A percentile compares a stretch with the other conserved stretches of the same genome.
These are phyloP conservation scores for Boloria euphrosyne DNA, from an alignment of 2,888 invertebrate genomes.

Conservation along the genomic window DNA sequence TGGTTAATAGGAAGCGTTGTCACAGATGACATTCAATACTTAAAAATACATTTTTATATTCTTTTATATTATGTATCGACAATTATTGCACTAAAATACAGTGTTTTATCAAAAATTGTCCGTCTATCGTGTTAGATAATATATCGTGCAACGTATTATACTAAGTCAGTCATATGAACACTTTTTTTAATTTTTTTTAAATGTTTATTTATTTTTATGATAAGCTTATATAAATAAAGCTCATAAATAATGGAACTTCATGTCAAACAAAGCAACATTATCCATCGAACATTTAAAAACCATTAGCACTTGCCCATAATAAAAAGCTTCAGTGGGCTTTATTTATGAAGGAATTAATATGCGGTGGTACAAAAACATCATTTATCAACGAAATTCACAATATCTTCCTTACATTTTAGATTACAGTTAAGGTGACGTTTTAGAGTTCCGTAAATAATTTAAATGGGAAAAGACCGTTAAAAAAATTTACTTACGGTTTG, in stretches of 20 bases:
- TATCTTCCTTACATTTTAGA: conserved; percentile 18
- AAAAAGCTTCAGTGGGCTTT: conserved; percentile 22
- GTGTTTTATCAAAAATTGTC: no score
- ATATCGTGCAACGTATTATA: no score
- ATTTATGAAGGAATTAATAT: conserved; percentile 31
- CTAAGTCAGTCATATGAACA: no score
- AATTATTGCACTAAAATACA: no score
- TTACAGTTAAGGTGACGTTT: conserved; percentile 15
- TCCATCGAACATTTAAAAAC: conserved; percentile 33
- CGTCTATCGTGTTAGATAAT: no score
- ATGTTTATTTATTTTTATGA: neutral
- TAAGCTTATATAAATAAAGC: neutral
- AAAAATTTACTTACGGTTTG: no score
- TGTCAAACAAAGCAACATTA: conserved; percentile 23
- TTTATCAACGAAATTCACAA: conserved; percentile 25
- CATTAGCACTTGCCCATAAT: conserved; percentile 28
- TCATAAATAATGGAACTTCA: neutral
- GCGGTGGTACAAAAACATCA: conserved; percentile 21
- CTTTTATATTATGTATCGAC: no score
- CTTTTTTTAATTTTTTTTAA: neutral
- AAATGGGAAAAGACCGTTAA: no score
- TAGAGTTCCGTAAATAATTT: neutral
- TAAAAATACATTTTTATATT: no score
- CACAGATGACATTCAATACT: no score
- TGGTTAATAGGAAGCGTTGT: no score